Conservation (phyloP, 2,797 vertebrate species). For the Acomys russatus region DNA sequence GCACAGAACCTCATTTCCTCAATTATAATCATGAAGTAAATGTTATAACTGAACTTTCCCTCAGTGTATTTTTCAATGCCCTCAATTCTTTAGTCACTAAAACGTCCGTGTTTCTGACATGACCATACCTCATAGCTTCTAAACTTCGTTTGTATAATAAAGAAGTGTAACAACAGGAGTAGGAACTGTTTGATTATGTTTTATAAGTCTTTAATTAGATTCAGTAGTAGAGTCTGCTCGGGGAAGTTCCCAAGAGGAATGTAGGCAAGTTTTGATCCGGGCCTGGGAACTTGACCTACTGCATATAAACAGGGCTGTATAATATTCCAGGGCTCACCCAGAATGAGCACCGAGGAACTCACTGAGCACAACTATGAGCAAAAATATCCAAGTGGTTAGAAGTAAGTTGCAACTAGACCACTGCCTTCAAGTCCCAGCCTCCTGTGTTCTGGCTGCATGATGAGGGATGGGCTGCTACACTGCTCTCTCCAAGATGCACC, state of each 20-base stretch:
- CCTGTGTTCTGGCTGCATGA: background rate
- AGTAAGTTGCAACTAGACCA: background rate
- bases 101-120: background rate
- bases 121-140: background rate
- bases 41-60: background rate
- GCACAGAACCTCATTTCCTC: background rate
- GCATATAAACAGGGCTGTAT: background rate
- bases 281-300: background rate
- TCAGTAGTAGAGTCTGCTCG: background rate
- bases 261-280: background rate
- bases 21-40: background rate
- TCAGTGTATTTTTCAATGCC: background rate
- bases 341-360: background rate
- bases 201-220: slow-evolving; percentile 4
- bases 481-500: background rate
- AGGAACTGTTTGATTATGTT: background rate
- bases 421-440: background rate
- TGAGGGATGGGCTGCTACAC: background rate
- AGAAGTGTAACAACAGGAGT: background rate
- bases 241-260: background rate
- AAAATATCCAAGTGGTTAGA: background rate
- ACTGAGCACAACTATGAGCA: background rate
- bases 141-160: background rate
- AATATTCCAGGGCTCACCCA: background rate
- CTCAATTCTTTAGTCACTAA: background rate